These are phyloP conservation scores for Brenthis ino DNA, from an alignment of 2,888 invertebrate genomes.

Conservation along the genomic window DNA sequence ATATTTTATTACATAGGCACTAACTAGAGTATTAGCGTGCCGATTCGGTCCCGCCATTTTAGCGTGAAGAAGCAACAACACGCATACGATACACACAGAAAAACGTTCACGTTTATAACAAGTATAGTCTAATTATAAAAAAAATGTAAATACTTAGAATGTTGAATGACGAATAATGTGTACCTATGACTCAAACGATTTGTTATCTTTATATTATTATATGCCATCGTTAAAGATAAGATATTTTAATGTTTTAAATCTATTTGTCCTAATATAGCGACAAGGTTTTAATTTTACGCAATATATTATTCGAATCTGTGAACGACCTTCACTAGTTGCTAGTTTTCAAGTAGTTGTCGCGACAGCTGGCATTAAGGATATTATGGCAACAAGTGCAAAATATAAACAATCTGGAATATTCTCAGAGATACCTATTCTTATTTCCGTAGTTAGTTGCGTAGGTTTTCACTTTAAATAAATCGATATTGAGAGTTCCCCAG, in stretches of 20 bases:
- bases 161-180: too few relatives aligned
- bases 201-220: slow-evolving; percentile 5
- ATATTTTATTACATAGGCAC: too few relatives aligned
- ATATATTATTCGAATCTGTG: slow-evolving; percentile 27
- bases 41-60: too few relatives aligned
- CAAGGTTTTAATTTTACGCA: slow-evolving; percentile 18
- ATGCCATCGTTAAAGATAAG: slow-evolving; percentile 12
- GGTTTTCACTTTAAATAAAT: not conserved
- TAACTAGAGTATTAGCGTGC: too few relatives aligned
- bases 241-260: not conserved
- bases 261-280: slow-evolving; percentile 15
- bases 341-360: slow-evolving; percentile 32
- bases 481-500: not conserved
- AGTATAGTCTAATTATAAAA: too few relatives aligned
- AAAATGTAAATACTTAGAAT: too few relatives aligned
- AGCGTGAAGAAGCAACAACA: too few relatives aligned
- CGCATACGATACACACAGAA: too few relatives aligned
- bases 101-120: too few relatives aligned
- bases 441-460: too few relatives aligned
- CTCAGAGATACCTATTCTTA: slow-evolving; percentile 3
- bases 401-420: slow-evolving; percentile 26
- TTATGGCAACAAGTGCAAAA: slow-evolving; percentile 28
- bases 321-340: slow-evolving; percentile 37
- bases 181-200: not conserved
- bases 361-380: slow-evolving; percentile 26